Evolutionary conservation across 2,888 invertebrate genomes (phyloP).

Genomic region (Eustalomyia histrio): DNA sequence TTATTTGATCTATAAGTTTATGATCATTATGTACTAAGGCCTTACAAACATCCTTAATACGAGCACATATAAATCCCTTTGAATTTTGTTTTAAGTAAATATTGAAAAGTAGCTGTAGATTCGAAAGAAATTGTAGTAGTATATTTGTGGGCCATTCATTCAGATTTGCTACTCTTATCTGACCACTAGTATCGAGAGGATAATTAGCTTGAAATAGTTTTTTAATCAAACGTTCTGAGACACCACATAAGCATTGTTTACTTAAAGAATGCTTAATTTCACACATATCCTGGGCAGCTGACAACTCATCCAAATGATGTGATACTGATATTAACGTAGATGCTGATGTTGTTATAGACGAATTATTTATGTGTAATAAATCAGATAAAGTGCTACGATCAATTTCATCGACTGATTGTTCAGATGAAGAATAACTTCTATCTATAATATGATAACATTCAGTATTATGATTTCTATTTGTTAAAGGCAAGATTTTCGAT

Average conservation of each 20-base stretch:
- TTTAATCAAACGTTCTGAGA: slow-evolving; percentile 85
- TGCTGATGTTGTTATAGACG: slow-evolving; percentile 37
- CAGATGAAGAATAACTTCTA: slow-evolving; percentile 35
- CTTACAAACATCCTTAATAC: slow-evolving; percentile 89
- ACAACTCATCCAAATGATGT: slow-evolving; percentile 57
- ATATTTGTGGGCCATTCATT: slow-evolving; percentile 85
- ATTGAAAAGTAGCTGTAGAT: slow-evolving; percentile 90
- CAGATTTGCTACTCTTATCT: slow-evolving; percentile 81
- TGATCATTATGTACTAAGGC: slow-evolving; percentile 89
- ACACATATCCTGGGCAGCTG: slow-evolving; percentile 75
- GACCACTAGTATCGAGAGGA: slow-evolving; percentile 80
- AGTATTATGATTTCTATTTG: slow-evolving; percentile 42
- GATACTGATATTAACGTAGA: slow-evolving; percentile 19
- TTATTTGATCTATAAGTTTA: slow-evolving; percentile 90
- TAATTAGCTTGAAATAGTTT: slow-evolving; percentile 86
- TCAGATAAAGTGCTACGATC: slow-evolving; percentile 73
- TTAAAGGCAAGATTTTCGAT: slow-evolving; percentile 71
- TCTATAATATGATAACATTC: slow-evolving; percentile 35
- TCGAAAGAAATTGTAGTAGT: slow-evolving; percentile 89
- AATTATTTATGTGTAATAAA: slow-evolving; percentile 68
- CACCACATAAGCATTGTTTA: slow-evolving; percentile 88
- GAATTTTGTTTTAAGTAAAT: slow-evolving; percentile 91
- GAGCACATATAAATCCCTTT: slow-evolving; percentile 89
- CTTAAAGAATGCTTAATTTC: slow-evolving; percentile 81
- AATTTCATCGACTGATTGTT: slow-evolving; percentile 73